phyloP scores from a whole-genome alignment of 2,113 vertebrate species.

The Scatophagus argus region DNA sequence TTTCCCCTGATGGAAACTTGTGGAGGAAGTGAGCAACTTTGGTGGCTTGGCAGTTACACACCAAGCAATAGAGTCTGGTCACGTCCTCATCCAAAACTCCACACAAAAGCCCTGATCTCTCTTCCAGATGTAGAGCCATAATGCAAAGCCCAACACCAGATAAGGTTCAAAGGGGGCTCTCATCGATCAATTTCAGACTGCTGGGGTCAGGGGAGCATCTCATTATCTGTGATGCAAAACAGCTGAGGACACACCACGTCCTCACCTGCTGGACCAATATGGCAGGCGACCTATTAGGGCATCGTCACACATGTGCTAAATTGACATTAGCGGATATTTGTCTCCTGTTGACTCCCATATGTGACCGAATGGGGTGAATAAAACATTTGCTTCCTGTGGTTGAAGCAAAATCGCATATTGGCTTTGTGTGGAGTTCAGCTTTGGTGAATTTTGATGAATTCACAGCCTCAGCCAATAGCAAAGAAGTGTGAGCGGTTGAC shows the following conservation, averaged over 20 bases:
- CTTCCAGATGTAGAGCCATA: constrained; percentile 77
- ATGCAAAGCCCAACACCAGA: constrained; percentile 72
- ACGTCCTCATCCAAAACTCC: constrained; percentile 72
- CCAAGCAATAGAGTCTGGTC: constrained; percentile 72
- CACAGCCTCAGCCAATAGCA: no score
- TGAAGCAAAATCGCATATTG: no score
- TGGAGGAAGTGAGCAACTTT: constrained; percentile 77
- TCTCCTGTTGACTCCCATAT: no score
- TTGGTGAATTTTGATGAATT: no score
- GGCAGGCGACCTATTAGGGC: constrained; percentile 33
- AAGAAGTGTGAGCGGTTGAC: no score
- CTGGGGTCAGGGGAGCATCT: constrained; percentile 66
- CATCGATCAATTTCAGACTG: constrained; percentile 78
- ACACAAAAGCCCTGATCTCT: constrained; percentile 70
- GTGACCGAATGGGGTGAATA: no score
- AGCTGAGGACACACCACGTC: constrained; percentile 63
- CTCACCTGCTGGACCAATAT: constrained; percentile 51
- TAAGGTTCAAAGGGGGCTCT: constrained; percentile 73
- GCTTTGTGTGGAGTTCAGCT: no score
- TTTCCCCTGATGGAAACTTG: constrained; percentile 73
- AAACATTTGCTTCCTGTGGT: no score
- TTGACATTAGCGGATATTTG: no score
- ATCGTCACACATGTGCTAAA: no score
- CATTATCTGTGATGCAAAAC: constrained; percentile 77
- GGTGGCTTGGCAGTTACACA: constrained; percentile 80